A percentile compares a stretch with the other conserved stretches of the same genome.
phyloP scores from a whole-genome alignment of 2,888 invertebrate genomes.

The Andrena marginata region DNA sequence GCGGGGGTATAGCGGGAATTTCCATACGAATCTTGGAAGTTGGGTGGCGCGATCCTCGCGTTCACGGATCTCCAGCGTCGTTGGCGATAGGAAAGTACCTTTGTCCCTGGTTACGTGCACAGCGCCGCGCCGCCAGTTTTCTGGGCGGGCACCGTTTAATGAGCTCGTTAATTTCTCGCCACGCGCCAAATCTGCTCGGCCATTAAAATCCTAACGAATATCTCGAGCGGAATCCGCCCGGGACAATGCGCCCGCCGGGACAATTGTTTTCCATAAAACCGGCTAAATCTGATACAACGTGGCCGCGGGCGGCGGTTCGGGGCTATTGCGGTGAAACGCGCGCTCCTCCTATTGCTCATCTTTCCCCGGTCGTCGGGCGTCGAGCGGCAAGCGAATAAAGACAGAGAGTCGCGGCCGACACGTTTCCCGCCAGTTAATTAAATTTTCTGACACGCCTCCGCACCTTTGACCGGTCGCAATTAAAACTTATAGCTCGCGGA shows the following conservation, averaged over 20 bases:
- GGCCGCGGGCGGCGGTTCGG: conserved; percentile 10
- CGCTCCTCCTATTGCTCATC: not conserved
- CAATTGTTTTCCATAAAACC: conserved; percentile 54
- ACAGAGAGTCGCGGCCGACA: conserved; percentile 28
- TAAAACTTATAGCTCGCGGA: conserved; percentile 60
- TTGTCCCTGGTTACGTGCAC: not conserved
- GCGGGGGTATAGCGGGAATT: conserved; percentile 2
- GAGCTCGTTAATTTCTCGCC: conserved; percentile 56
- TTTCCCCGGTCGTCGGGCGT: not conserved
- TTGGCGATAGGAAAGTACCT: not conserved
- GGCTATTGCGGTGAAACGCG: not conserved
- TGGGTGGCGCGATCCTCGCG: conserved; percentile 7
- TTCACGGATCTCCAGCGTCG: conserved; percentile 6
- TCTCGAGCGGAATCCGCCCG: conserved; percentile 46
- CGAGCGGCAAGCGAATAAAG: conserved; percentile 22
- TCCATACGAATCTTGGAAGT: conserved; percentile 21
- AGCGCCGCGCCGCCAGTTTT: not conserved
- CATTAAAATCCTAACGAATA: conserved; percentile 53
- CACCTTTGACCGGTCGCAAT: conserved; percentile 63
- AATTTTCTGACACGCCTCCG: conserved; percentile 60
- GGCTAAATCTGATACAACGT: conserved; percentile 44
- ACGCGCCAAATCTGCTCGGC: conserved; percentile 36
- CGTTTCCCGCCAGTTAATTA: conserved; percentile 60
- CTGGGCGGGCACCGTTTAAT: conserved; percentile 36
- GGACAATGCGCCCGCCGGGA: conserved; percentile 34